Conservation (phyloP, 2,797 vertebrate species). For the Sebastes hopkinsi region DNA sequence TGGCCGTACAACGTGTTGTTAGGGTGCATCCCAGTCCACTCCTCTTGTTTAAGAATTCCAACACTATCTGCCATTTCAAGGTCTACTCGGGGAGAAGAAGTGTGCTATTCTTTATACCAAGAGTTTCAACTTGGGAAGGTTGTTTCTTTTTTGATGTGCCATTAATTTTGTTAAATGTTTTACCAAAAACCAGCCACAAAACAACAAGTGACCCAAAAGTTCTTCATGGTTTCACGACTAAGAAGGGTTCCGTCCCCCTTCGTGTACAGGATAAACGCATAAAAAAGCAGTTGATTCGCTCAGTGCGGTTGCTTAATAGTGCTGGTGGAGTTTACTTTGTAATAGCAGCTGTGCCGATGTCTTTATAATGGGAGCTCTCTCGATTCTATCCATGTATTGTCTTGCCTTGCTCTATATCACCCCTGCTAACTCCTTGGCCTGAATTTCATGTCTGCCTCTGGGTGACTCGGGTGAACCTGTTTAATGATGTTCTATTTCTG, state of each 20-base stretch:
- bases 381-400: conserved; percentile 75
- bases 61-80: conserved; percentile 56
- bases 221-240: conserved; percentile 41
- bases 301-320: conserved; percentile 72
- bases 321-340: conserved; percentile 78
- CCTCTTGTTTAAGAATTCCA: conserved; percentile 26
- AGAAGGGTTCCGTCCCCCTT: conserved; percentile 56
- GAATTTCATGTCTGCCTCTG: conserved; percentile 78
- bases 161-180: conserved; percentile 67
- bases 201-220: conserved; percentile 47
- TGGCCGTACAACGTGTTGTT: conserved; percentile 39
- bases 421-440: conserved; percentile 76
- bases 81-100: conserved; percentile 46
- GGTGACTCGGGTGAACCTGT: conserved; percentile 75
- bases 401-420: conserved; percentile 77
- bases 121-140: conserved; percentile 50
- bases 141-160: conserved; percentile 63
- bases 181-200: conserved; percentile 41
- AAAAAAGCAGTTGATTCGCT: conserved; percentile 67
- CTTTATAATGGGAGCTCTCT: conserved; percentile 72
- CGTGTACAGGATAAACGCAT: conserved; percentile 73
- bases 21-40: conserved; percentile 12
- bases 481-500: conserved; percentile 77
- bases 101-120: conserved; percentile 56
- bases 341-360: conserved; percentile 78